phyloP scores from a whole-genome alignment of 2,113 vertebrate species.

The Pipra filicauda region DNA sequence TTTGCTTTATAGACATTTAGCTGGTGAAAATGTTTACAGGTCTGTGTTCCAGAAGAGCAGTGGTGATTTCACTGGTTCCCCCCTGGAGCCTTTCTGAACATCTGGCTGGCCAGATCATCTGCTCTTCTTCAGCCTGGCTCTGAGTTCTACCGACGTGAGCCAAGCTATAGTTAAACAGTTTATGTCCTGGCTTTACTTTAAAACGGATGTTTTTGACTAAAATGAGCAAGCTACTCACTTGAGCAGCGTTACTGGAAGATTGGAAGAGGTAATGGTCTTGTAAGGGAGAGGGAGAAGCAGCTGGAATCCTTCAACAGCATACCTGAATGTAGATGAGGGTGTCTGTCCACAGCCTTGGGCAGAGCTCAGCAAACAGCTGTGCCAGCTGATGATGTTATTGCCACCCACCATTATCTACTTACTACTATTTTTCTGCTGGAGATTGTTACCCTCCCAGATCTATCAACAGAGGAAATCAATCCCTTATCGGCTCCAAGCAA shows the following conservation, averaged over 20 bases:
- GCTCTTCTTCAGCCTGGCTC: neutral
- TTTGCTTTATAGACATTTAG: neutral
- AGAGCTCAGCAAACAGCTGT: neutral
- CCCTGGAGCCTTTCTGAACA: neutral
- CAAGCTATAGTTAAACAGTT: neutral
- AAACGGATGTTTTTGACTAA: neutral
- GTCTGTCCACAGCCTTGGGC: neutral
- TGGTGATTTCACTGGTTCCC: neutral
- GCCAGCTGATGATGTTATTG: neutral
- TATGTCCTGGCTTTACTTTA: neutral
- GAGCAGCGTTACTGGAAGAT: neutral
- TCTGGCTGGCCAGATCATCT: neutral
- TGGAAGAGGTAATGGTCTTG: neutral
- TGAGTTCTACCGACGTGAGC: neutral
- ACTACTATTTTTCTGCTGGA: neutral
- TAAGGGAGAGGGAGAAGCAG: neutral
- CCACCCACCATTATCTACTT: neutral
- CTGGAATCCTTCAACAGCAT: neutral
- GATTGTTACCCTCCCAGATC: neutral
- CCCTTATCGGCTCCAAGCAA: neutral
- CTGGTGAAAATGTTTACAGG: neutral
- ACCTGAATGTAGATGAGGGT: neutral
- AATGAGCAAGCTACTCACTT: neutral
- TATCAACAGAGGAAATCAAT: neutral
- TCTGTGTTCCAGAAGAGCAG: neutral